Percentiles rank a stretch among this genome's conserved stretches.
Evolutionary conservation across 2,113 vertebrate species (phyloP).

Genomic region (Anser cygnoides): DNA sequence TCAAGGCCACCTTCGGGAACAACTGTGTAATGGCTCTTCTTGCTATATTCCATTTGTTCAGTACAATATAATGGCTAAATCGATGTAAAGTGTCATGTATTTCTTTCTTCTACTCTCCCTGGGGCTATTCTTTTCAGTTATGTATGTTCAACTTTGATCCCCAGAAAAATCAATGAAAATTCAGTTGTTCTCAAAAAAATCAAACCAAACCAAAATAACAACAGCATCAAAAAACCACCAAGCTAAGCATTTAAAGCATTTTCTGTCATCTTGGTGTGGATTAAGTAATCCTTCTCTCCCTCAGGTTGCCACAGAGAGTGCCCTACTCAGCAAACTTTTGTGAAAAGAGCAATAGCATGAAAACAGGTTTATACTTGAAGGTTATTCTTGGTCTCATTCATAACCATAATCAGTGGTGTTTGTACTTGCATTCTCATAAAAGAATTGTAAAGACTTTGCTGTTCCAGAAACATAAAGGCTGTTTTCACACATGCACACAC

Average conservation of each 20-base stretch:
- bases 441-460: conserved; percentile 3
- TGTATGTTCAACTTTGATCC: conserved; percentile 23
- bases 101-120: conserved; percentile 31
- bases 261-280: conserved; percentile 12
- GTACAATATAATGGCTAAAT: conserved; percentile 39
- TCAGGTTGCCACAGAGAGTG: background rate
- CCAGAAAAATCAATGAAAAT: conserved; percentile 63
- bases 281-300: background rate
- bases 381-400: background rate
- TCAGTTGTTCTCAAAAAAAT: conserved; percentile 17
- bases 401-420: background rate
- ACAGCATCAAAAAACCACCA: background rate
- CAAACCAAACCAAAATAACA: background rate
- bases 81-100: conserved; percentile 8
- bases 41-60: background rate
- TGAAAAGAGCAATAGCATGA: background rate
- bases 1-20: conserved; percentile 36
- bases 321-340: background rate
- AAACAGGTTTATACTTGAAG: background rate
- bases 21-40: conserved; percentile 27
- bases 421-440: background rate
- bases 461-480: conserved; percentile 11
- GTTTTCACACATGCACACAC: background rate
- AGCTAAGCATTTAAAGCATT: conserved; percentile 43
- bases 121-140: conserved; percentile 28